Base-by-base conservation (phyloP, 1,140 invertebrate species). In the Teleogryllus occipitalis region DNA sequence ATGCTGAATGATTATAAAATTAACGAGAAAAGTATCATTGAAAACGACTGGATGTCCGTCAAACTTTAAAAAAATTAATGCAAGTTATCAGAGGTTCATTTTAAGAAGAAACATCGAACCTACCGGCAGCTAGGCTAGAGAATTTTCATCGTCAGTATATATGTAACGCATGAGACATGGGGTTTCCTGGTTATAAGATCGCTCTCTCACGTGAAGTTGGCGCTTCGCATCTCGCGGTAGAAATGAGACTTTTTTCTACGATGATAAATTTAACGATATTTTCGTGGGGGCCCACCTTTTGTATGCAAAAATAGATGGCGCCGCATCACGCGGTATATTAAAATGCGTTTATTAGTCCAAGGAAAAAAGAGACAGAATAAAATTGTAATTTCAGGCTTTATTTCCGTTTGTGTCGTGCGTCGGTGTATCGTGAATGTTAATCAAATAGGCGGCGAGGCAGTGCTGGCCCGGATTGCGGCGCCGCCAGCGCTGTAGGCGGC, bases 261-360 rank as follows among this genome's bases (percentile, higher is more conserved):
- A 65, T 65, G 54, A 65, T 65, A 65, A 65, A 65, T 10, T 65
- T 65, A 14, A 18, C 54, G 18, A 65, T 65, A 65, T 65, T 65
- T 65, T 65, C 54, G 10, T 2, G 27, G 27, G 5, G 27, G 1
- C 27, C 27, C 27, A 39, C 27, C 18, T 65, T 18, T 65, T 65
- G 54, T 65, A 65, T 65, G 54, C 54, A 65, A 65, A 65, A 65
- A 65, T 65, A 65, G 54, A 65, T 65, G 54, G 54, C 54, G 54
- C 54, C 54, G 10, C 54, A 65, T 65, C 54, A 65, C 18, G 54
- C 54, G 54, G 54, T 65, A 65, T 65, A 65, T 65, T 65, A 65
- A 65, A 65, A 65, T 65, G 3, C 54, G 54, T 65, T 65, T 65
- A 65, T 65, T 10, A 65, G 54, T 14, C 54, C 54, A 65, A 65